Percentiles rank a stretch among this genome's conserved stretches.
These are phyloP conservation scores for Cotesia vestalis DNA, from an alignment of 1,140 invertebrate genomes.

Conservation along the genomic window DNA sequence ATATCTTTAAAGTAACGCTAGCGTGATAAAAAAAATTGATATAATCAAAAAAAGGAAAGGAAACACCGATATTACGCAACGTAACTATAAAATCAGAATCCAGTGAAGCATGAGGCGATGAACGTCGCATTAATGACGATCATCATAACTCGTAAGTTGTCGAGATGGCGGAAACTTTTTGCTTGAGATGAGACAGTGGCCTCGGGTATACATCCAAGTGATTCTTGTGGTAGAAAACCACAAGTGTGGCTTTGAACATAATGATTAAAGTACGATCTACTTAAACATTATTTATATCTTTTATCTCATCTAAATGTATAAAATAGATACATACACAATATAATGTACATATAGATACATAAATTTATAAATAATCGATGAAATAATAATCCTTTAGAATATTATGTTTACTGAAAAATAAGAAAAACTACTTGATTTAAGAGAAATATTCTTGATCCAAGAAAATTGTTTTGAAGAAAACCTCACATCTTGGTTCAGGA, in stretches of 20 bases:
- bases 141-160: conserved; percentile 24
- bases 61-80: conserved; percentile 23
- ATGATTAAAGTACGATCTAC: conserved; percentile 11
- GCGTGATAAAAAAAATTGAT: no score
- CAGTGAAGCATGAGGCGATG: conserved; percentile 31
- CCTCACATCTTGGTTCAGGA: no score
- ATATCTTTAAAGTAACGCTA: no score
- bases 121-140: conserved; percentile 30
- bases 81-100: conserved; percentile 14
- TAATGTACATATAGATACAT: not conserved
- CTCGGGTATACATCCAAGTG: not conserved
- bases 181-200: conserved; percentile 3
- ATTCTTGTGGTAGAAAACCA: conserved; percentile 23
- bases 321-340: no score
- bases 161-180: conserved; percentile 28
- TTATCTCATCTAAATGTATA: not conserved
- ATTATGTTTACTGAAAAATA: no score
- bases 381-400: no score
- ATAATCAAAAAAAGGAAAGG: not conserved
- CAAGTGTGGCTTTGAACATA: conserved; percentile 19
- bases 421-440: no score
- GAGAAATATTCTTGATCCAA: no score
- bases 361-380: no score
- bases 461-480: no score
- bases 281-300: not conserved